A percentile compares a stretch with the other conserved stretches of the same genome.
Evolutionary conservation across 2,888 invertebrate species (phyloP).

Genomic region (Cryptosula pallasiana): DNA sequence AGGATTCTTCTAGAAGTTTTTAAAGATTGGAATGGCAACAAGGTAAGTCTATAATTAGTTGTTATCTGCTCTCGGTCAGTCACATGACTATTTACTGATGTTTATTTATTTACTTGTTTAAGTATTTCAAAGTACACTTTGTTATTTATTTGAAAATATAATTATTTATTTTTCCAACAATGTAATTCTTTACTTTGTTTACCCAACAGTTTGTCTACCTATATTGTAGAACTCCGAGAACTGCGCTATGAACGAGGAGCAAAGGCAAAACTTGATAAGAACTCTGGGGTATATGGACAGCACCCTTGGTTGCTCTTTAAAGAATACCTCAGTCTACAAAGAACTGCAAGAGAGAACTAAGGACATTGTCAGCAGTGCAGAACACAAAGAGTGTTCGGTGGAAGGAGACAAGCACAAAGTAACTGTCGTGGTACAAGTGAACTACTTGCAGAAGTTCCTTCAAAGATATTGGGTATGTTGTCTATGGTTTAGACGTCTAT

Average conservation of each 20-base stretch:
- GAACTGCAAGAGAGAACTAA: not conserved
- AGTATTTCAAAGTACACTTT: too few species aligned
- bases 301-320: conserved; percentile 30
- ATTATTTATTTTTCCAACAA: too few species aligned
- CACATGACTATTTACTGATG: too few species aligned
- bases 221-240: conserved; percentile 37
- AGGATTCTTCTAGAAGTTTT: conserved; percentile 47
- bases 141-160: too few species aligned
- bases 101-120: too few species aligned
- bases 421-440: conserved; percentile 42
- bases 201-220: too few species aligned
- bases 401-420: conserved; percentile 8
- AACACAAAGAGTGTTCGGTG: not conserved
- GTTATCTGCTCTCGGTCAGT: not conserved
- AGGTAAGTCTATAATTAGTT: conserved; percentile 33
- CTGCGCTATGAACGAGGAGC: conserved; percentile 35
- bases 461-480: conserved; percentile 41
- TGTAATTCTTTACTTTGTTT: too few species aligned
- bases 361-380: not conserved
- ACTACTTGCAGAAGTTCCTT: conserved; percentile 40
- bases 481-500: too few species aligned
- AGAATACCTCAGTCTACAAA: not conserved
- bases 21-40: conserved; percentile 44
- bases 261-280: conserved; percentile 37
- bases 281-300: conserved; percentile 41